Percentiles rank a stretch among this genome's conserved stretches.
Conservation (phyloP, 1,140 invertebrate species). For the Papilio glaucus region DNA sequence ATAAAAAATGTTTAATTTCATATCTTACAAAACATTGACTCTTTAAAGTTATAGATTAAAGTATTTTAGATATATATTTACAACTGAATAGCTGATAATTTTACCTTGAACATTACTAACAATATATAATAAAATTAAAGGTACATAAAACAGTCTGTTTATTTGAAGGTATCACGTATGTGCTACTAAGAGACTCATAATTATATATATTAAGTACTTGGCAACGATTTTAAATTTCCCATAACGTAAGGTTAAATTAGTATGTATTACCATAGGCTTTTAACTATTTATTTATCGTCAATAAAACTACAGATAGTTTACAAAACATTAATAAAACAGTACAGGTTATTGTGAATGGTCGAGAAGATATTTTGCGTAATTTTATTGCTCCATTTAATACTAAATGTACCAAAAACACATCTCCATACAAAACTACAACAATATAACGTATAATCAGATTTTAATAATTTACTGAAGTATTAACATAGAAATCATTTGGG, state of each 20-base stretch:
- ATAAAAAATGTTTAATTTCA: neutral
- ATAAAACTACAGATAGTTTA: neutral
- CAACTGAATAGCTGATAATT: neutral
- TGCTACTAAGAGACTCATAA: neutral
- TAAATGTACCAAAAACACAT: neutral
- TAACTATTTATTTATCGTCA: neutral
- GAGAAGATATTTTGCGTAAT: neutral
- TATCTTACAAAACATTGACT: neutral
- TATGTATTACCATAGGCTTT: neutral
- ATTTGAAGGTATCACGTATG: neutral
- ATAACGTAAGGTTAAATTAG: neutral
- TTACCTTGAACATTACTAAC: neutral
- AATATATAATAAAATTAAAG: neutral
- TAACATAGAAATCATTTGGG: neutral
- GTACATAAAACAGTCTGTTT: neutral
- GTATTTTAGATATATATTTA: neutral
- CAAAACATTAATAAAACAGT: neutral
- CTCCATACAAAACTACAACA: neutral
- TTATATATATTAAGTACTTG: neutral
- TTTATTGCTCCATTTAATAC: neutral
- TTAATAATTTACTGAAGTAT: neutral
- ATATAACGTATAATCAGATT: neutral
- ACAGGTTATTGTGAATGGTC: neutral
- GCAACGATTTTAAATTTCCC: neutral
- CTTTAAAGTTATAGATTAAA: neutral